These are phyloP conservation scores for Diplosoma virens DNA, from an alignment of 23 tunicate species.

Conservation along the genomic window DNA sequence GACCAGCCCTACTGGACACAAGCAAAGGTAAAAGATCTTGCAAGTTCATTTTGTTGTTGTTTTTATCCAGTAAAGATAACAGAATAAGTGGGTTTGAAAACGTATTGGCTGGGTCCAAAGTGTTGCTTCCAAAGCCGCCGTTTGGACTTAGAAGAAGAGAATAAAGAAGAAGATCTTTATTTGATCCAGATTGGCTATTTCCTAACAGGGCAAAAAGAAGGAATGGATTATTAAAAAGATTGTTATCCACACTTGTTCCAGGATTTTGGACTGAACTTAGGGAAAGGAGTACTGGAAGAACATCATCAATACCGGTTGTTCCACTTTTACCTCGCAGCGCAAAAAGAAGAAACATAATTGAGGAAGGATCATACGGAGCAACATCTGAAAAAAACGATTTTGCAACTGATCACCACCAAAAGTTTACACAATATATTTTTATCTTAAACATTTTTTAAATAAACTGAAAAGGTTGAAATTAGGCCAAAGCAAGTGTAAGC, in stretches of 20 bases:
- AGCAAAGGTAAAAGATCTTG: conserved; percentile 18
- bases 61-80: conserved; percentile 14
- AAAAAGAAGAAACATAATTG: conserved; percentile 22
- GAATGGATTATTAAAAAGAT: conserved; percentile 31
- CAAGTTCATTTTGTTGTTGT: background rate
- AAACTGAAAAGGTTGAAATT: too few relatives aligned
- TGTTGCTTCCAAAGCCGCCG: conserved; percentile 1
- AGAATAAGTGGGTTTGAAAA: conserved; percentile 31
- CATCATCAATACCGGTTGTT: background rate
- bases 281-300: background rate
- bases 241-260: conserved; percentile 16
- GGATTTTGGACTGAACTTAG: conserved; percentile 12
- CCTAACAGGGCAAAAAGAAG: conserved; percentile 25
- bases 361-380: background rate
- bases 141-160: conserved; percentile 12
- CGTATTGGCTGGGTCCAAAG: background rate
- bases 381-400: background rate
- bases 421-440: too few relatives aligned
- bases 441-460: too few relatives aligned
- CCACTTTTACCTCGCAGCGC: conserved; percentile 23
- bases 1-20: conserved; percentile 1
- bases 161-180: conserved; percentile 19
- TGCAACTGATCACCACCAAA: background rate
- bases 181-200: background rate
- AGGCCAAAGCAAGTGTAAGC: too few relatives aligned